Conservation (phyloP, 1,140 invertebrate genomes). For the Polypedilum pembai region DNA sequence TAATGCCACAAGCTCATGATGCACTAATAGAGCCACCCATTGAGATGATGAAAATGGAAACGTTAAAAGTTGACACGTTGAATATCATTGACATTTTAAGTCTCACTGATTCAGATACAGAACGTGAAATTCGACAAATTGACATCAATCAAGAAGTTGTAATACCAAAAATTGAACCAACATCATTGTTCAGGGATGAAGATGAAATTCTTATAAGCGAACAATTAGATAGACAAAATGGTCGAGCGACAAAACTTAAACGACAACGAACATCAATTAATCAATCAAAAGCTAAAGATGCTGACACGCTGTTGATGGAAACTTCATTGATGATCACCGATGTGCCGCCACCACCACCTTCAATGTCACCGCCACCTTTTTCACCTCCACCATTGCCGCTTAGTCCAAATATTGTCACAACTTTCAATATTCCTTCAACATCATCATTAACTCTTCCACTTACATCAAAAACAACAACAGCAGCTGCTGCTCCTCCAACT, state of each 20-base stretch:
- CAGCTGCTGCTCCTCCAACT: conserved; percentile 14
- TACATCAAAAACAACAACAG: background rate
- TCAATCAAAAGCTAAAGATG: conserved; percentile 28
- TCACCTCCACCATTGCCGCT: conserved; percentile 32
- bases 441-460: conserved; percentile 35
- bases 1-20: background rate
- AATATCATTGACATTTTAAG: conserved; percentile 29
- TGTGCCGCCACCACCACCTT: background rate
- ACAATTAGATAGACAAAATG: background rate
- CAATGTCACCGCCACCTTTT: conserved; percentile 33
- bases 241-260: conserved; percentile 27
- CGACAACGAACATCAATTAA: conserved; percentile 29
- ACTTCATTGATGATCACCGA: conserved; percentile 30
- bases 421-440: conserved; percentile 37
- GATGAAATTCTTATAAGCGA: background rate
- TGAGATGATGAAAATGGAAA: conserved; percentile 40
- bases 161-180: background rate
- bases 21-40: conserved; percentile 36
- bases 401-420: conserved; percentile 32
- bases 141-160: background rate
- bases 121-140: background rate
- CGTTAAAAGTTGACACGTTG: background rate
- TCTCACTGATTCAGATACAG: conserved; percentile 39
- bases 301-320: background rate
- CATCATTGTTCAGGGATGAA: background rate